Percentiles rank a stretch among this genome's conserved stretches.
Evolutionary conservation across 1,140 invertebrate genomes (phyloP).

Genomic region (Penaeus chinensis): DNA sequence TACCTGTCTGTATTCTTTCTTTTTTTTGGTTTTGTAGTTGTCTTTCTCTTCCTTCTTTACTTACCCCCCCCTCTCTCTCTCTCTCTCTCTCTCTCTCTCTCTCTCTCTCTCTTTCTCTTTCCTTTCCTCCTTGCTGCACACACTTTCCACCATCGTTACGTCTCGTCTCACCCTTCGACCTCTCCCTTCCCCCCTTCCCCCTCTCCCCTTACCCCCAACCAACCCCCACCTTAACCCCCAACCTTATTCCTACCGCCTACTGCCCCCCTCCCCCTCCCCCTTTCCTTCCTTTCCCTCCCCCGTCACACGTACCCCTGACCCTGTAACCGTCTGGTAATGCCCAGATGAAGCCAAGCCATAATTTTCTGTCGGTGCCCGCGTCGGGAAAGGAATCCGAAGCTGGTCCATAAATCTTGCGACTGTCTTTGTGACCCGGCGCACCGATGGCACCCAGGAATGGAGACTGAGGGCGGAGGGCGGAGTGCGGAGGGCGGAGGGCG

Average conservation of each 20-base stretch:
- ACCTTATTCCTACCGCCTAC: background rate
- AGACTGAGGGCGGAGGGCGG: background rate
- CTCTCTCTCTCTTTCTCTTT: too few relatives aligned
- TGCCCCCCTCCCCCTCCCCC: background rate
- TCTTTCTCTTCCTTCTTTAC: too few relatives aligned
- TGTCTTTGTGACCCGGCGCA: constrained; percentile 54
- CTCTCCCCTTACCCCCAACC: too few relatives aligned
- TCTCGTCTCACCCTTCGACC: background rate
- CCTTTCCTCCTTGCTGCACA: background rate
- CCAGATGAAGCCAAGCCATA: constrained; percentile 59
- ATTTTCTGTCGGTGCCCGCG: constrained; percentile 59
- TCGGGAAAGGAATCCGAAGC: constrained; percentile 58
- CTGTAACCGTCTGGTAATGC: constrained; percentile 59
- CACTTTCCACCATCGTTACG: background rate
- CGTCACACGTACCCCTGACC: constrained; percentile 44
- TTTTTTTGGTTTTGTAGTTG: too few relatives aligned
- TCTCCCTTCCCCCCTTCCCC: background rate
- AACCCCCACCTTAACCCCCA: background rate
- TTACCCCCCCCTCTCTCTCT: too few relatives aligned
- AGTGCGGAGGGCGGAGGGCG: background rate
- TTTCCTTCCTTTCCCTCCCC: constrained; percentile 7
- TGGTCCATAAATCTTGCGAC: constrained; percentile 56
- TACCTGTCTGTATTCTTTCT: too few relatives aligned
- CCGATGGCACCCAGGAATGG: constrained; percentile 57
- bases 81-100: too few relatives aligned